A percentile compares a stretch with the other conserved stretches of the same genome.
These are phyloP conservation scores for Xiphorhynchus erythropygius DNA, from an alignment of 2,797 vertebrate genomes.

Conservation along the genomic window DNA sequence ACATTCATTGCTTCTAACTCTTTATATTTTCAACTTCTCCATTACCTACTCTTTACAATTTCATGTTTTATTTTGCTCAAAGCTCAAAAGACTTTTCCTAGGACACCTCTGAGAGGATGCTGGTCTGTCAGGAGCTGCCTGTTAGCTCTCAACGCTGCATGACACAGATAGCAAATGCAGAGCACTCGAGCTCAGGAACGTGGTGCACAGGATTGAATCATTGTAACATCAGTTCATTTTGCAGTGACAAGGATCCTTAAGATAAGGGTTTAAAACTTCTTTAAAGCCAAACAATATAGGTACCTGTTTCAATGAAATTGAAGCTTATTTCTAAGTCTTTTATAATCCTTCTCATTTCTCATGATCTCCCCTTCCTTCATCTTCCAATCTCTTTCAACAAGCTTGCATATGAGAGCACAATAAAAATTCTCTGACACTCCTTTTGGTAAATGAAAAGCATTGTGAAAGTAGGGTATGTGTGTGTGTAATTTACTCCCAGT, in stretches of 20 bases:
- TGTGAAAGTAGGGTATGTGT: background rate
- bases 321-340: constrained; percentile 67
- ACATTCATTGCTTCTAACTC: background rate
- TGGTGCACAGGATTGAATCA: background rate
- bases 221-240: constrained; percentile 52
- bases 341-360: constrained; percentile 67
- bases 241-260: constrained; percentile 46
- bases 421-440: background rate
- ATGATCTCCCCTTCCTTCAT: constrained; percentile 56
- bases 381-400: constrained; percentile 57
- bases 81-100: constrained; percentile 18
- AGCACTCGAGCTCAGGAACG: background rate
- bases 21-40: background rate
- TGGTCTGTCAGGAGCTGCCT: background rate
- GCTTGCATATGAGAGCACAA: constrained; percentile 31
- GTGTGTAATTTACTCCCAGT: background rate
- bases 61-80: background rate
- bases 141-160: background rate
- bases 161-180: background rate
- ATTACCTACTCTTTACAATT: background rate
- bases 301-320: constrained; percentile 50
- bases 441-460: background rate
- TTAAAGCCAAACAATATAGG: constrained; percentile 54
- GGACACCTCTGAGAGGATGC: background rate
- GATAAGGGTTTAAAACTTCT: constrained; percentile 63